phyloP scores from a whole-genome alignment of 2,888 invertebrate species.

The Keiferia lycopersicella region DNA sequence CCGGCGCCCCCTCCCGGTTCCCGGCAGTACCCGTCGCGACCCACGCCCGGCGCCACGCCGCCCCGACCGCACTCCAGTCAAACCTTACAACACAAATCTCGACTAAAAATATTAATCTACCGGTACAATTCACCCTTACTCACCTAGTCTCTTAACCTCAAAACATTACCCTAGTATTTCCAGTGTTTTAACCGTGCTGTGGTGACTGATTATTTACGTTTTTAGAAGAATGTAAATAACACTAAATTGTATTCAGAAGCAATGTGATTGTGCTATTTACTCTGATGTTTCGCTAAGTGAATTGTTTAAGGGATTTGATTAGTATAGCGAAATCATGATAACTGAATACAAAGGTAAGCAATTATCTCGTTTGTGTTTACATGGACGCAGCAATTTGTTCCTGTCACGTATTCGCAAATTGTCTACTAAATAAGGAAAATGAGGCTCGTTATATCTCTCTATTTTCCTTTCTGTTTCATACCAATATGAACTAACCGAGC shows the following conservation, averaged over 20 bases:
- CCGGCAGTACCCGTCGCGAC: conserved; percentile 71
- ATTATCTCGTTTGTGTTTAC: conserved; percentile 20
- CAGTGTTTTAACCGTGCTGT: conserved; percentile 29
- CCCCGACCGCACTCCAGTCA: conserved; percentile 37
- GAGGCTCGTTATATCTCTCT: conserved; percentile 17
- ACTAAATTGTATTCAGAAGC: conserved; percentile 28
- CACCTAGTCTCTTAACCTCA: not conserved
- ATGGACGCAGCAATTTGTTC: conserved; percentile 18
- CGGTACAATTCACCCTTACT: conserved; percentile 28
- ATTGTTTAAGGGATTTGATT: conserved; percentile 28
- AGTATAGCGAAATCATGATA: conserved; percentile 12
- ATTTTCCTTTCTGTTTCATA: conserved; percentile 20
- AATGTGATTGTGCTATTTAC: conserved; percentile 35
- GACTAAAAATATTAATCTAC: conserved; percentile 32
- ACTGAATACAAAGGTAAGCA: conserved; percentile 24
- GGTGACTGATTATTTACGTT: conserved; percentile 35
- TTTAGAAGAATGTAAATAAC: conserved; percentile 35
- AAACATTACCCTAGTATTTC: not conserved
- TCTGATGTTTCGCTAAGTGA: conserved; percentile 31
- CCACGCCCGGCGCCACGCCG: conserved; percentile 55
- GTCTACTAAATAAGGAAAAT: conserved; percentile 21
- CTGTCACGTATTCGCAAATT: conserved; percentile 21
- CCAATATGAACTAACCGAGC: not conserved
- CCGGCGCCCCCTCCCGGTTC: conserved; percentile 51
- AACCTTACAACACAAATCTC: conserved; percentile 56